phyloP scores from a whole-genome alignment of 2,888 invertebrate genomes.

The Emmelina monodactyla region DNA sequence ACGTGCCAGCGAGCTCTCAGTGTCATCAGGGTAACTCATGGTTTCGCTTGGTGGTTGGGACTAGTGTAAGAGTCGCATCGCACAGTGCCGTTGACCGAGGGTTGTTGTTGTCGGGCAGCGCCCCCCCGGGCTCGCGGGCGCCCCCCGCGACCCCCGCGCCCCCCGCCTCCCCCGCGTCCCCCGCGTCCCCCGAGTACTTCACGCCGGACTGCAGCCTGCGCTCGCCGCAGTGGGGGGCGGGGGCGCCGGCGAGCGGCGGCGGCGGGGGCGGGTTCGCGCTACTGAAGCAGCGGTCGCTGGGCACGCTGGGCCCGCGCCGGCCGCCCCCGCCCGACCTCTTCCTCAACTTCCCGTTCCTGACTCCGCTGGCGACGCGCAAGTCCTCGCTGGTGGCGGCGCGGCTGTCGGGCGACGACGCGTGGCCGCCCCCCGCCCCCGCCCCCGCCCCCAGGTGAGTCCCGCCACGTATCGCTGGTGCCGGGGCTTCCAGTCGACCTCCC shows the following conservation, averaged over 20 bases:
- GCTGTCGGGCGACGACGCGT: slow-evolving; percentile 7
- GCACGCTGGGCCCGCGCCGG: slow-evolving; percentile 55
- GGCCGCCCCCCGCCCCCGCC: slow-evolving; percentile 8
- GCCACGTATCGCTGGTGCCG: slow-evolving; percentile 9
- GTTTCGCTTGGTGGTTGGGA: too few species aligned
- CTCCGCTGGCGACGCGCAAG: slow-evolving; percentile 65
- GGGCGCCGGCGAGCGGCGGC: slow-evolving; percentile 33
- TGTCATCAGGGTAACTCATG: too few species aligned
- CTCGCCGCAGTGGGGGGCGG: slow-evolving; percentile 26
- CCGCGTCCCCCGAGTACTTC: slow-evolving; percentile 27
- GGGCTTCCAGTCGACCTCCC: slow-evolving; percentile 8
- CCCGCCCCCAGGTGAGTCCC: slow-evolving; percentile 4
- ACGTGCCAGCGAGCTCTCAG: too few species aligned
- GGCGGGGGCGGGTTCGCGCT: slow-evolving; percentile 54
- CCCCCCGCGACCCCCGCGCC: too few species aligned
- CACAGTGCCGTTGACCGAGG: too few species aligned
- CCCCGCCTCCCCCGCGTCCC: slow-evolving; percentile 4
- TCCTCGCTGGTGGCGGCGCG: slow-evolving; percentile 30
- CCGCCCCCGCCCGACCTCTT: slow-evolving; percentile 62
- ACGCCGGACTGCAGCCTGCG: slow-evolving; percentile 50
- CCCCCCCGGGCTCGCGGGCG: too few species aligned
- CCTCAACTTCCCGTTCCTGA: slow-evolving; percentile 65
- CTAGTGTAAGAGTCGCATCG: too few species aligned
- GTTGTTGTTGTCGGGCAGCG: too few species aligned
- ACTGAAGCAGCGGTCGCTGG: slow-evolving; percentile 57